Evolutionary conservation across 2,113 vertebrate genomes (phyloP).

Genomic region (Gulo gulo): DNA sequence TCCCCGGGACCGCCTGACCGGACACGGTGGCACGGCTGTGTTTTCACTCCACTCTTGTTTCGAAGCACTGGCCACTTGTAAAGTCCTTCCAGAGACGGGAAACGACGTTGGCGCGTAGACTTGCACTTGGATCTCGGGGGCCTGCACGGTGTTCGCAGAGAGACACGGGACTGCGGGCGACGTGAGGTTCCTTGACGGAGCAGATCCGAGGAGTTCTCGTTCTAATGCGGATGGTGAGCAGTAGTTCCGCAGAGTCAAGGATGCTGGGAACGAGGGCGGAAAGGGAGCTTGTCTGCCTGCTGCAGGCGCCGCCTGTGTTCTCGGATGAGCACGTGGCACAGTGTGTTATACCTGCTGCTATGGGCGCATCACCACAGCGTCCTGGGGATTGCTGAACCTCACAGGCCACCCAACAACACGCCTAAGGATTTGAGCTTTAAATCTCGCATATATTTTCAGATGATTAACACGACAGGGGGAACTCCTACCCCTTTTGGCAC

Average conservation of each 20-base stretch:
- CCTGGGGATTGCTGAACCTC: no score
- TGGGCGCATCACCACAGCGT: not conserved
- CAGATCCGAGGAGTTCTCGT: not conserved
- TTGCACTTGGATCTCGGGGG: accelerated
- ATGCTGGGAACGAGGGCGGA: not conserved
- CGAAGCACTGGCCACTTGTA: accelerated
- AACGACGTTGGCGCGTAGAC: no score
- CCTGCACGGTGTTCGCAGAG: accelerated
- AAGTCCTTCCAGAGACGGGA: not conserved
- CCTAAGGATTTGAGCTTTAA: not conserved
- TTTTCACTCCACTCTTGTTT: not conserved
- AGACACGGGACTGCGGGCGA: not conserved
- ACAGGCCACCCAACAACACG: not conserved
- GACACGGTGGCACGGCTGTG: accelerated
- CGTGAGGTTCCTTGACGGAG: not conserved
- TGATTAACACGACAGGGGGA: accelerated
- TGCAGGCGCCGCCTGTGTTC: not conserved
- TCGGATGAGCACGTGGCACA: accelerated
- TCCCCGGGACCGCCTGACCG: accelerated
- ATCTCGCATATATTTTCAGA: not conserved
- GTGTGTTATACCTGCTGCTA: not conserved
- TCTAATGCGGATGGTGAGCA: accelerated
- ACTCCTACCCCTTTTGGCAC: not conserved
- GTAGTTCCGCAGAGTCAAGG: not conserved
- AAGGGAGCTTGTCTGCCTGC: not conserved